phyloP scores from a whole-genome alignment of 1,140 invertebrate genomes.

The Galleria mellonella region DNA sequence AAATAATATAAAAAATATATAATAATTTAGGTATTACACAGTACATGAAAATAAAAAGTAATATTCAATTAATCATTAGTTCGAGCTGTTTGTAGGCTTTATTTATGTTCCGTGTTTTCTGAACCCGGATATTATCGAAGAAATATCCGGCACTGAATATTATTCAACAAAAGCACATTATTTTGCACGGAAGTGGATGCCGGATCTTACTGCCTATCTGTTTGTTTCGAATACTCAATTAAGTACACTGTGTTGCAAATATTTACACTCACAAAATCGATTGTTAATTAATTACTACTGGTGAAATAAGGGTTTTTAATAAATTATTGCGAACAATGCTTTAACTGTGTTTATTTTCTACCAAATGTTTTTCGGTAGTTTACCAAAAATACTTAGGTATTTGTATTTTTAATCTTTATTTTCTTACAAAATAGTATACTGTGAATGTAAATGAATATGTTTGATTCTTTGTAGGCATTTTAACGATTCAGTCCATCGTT shows the following conservation, averaged over 20 bases:
- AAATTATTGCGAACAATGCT: constrained; percentile 12
- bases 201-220: not conserved
- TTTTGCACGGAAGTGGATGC: constrained; percentile 3
- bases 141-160: not conserved
- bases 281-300: constrained; percentile 6
- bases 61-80: not conserved
- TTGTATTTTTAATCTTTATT: no score
- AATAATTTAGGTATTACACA: no score
- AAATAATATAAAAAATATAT: no score
- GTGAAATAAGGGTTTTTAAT: constrained; percentile 27
- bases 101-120: constrained; percentile 1
- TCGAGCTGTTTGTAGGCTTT: constrained; percentile 5
- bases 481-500: no score
- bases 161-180: constrained; percentile 1
- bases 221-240: constrained; percentile 24
- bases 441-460: no score
- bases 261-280: constrained; percentile 10
- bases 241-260: constrained; percentile 18
- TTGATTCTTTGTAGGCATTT: no score
- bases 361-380: not conserved
- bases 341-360: not conserved
- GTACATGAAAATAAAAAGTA: not conserved
- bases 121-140: constrained; percentile 1
- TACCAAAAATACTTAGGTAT: not conserved
- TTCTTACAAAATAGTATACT: no score